A percentile compares a stretch with the other conserved stretches of the same genome.
Evolutionary conservation across 2,797 vertebrate species (phyloP).

Genomic region (Peromyscus nudipes): DNA sequence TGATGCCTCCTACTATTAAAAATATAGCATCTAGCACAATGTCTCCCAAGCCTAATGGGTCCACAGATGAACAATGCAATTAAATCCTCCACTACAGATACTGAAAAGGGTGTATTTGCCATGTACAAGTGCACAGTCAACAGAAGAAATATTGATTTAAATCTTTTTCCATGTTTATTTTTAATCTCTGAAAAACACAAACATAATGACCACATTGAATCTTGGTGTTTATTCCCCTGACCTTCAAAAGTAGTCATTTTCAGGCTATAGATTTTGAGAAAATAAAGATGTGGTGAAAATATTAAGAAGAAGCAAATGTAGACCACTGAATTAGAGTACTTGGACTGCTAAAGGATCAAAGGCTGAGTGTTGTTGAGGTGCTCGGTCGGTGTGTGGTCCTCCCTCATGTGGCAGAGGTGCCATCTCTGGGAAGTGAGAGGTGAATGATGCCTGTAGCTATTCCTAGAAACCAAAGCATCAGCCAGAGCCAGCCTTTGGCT

Average conservation of each 20-base stretch:
- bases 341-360: not conserved
- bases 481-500: not conserved
- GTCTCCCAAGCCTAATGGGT: not conserved
- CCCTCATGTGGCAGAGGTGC: not conserved
- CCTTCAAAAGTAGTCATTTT: not conserved
- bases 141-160: not conserved
- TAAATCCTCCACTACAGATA: not conserved
- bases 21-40: not conserved
- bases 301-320: not conserved
- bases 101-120: not conserved
- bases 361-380: not conserved
- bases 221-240: not conserved
- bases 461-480: slow-evolving; percentile 26
- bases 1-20: not conserved
- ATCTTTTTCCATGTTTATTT: not conserved
- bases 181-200: slow-evolving; percentile 42
- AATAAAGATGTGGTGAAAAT: not conserved
- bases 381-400: not conserved
- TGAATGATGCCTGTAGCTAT: not conserved
- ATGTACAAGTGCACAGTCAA: not conserved
- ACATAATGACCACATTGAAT: not conserved
- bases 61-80: not conserved
- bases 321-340: not conserved
- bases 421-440: not conserved
- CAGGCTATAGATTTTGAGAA: not conserved